These are phyloP conservation scores for Sinotaia quadrata DNA, from an alignment of 2,888 invertebrate species.

Conservation along the genomic window DNA sequence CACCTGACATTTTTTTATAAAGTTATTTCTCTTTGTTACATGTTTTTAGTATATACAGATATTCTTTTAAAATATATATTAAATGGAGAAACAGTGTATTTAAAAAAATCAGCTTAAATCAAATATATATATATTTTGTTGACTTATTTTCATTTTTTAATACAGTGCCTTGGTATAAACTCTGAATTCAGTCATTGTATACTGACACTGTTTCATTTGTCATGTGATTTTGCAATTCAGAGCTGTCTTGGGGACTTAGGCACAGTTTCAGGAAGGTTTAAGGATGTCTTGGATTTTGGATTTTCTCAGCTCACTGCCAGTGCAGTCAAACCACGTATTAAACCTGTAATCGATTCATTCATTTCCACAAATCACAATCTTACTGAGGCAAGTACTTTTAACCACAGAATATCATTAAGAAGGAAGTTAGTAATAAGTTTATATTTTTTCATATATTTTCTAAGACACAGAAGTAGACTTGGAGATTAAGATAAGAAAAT, in stretches of 20 bases:
- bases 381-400: constrained; percentile 78
- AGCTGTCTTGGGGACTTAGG: constrained; percentile 72
- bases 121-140: too few relatives aligned
- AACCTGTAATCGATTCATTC: constrained; percentile 88
- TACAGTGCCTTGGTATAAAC: too few relatives aligned
- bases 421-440: background rate
- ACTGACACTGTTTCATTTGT: background rate
- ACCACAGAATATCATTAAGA: background rate
- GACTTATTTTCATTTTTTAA: too few relatives aligned
- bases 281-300: constrained; percentile 81
- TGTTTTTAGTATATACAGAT: background rate
- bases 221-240: constrained; percentile 53
- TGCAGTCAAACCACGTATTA: constrained; percentile 87
- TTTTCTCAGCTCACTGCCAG: constrained; percentile 84
- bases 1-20: background rate
- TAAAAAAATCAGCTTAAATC: too few relatives aligned
- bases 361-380: constrained; percentile 83
- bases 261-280: constrained; percentile 67
- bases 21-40: background rate
- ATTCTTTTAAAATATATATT: background rate
- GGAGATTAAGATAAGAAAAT: too few relatives aligned
- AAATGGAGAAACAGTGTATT: background rate
- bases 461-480: too few relatives aligned
- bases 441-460: background rate
- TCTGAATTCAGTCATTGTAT: background rate